phyloP scores from a whole-genome alignment of 2,113 vertebrate species.

The Lipotes vexillifer region DNA sequence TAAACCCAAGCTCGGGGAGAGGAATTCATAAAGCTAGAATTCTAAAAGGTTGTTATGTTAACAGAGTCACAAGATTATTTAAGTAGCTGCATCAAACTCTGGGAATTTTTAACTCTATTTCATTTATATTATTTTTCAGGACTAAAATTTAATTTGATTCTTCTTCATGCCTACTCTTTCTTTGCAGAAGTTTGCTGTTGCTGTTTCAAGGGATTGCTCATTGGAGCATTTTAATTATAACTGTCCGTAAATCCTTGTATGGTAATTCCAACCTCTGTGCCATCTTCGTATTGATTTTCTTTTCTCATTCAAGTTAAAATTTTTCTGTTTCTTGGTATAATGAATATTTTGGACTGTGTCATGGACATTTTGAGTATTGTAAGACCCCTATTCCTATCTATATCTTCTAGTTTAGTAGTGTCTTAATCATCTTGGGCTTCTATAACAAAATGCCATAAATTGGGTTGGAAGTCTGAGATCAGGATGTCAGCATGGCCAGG shows the following conservation, averaged over 20 bases:
- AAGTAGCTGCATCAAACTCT: neutral
- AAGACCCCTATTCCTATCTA: neutral
- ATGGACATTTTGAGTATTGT: neutral
- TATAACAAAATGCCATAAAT: neutral
- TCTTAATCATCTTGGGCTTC: neutral
- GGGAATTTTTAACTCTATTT: neutral
- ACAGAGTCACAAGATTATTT: neutral
- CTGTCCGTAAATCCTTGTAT: neutral
- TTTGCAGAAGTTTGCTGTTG: neutral
- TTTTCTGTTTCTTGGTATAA: neutral
- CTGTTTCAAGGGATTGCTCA: neutral
- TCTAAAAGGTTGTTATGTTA: neutral
- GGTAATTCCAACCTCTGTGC: neutral
- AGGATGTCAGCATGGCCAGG: too few relatives aligned
- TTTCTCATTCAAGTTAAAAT: neutral
- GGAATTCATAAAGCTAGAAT: neutral
- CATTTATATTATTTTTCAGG: neutral
- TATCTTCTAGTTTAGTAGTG: neutral
- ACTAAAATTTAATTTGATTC: neutral
- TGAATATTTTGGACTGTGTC: neutral
- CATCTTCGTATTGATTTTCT: neutral
- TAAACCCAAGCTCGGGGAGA: neutral
- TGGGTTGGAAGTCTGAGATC: neutral
- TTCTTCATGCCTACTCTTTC: neutral
- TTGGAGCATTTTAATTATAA: neutral